phyloP scores from a whole-genome alignment of 2,888 invertebrate species.

The Falcaria lacertinaria region DNA sequence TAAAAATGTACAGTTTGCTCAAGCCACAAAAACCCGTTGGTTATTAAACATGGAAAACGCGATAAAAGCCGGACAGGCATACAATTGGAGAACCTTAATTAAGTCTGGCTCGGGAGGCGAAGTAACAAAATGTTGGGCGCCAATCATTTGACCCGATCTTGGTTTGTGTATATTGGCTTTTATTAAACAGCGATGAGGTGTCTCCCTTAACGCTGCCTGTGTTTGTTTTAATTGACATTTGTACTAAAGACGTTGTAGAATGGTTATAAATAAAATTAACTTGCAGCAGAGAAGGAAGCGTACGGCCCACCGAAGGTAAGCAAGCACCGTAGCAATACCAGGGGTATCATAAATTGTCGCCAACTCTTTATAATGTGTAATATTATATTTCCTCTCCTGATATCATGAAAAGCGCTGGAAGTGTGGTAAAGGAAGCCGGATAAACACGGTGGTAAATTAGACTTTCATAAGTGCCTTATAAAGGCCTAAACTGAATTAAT shows the following conservation, averaged over 20 bases:
- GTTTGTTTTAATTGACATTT: not conserved
- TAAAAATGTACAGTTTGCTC: not conserved
- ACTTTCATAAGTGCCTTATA: too few relatives aligned
- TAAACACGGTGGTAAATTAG: too few relatives aligned
- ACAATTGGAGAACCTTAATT: slow-evolving; percentile 26
- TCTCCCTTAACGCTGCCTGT: not conserved
- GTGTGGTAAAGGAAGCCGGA: too few relatives aligned
- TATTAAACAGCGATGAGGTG: slow-evolving; percentile 29
- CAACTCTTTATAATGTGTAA: too few relatives aligned
- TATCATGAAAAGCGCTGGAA: too few relatives aligned
- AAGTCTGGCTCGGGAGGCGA: slow-evolving; percentile 26
- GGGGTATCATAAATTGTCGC: too few relatives aligned
- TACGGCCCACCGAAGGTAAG: too few relatives aligned
- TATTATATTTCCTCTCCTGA: too few relatives aligned
- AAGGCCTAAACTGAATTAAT: too few relatives aligned
- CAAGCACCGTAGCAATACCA: too few relatives aligned
- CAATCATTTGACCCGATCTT: slow-evolving; percentile 49
- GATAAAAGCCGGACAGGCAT: not conserved
- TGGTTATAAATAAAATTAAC: too few relatives aligned
- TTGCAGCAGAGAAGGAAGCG: too few relatives aligned
- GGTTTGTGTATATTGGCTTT: slow-evolving; percentile 35
- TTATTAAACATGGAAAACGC: not conserved
- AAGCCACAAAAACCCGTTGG: not conserved
- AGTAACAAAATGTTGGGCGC: slow-evolving; percentile 40
- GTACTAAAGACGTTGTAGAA: not conserved